A percentile compares a stretch with the other conserved stretches of the same genome.
These are phyloP conservation scores for Halcyon smyrnensis DNA, from an alignment of 2,797 vertebrate genomes.

Conservation along the genomic window DNA sequence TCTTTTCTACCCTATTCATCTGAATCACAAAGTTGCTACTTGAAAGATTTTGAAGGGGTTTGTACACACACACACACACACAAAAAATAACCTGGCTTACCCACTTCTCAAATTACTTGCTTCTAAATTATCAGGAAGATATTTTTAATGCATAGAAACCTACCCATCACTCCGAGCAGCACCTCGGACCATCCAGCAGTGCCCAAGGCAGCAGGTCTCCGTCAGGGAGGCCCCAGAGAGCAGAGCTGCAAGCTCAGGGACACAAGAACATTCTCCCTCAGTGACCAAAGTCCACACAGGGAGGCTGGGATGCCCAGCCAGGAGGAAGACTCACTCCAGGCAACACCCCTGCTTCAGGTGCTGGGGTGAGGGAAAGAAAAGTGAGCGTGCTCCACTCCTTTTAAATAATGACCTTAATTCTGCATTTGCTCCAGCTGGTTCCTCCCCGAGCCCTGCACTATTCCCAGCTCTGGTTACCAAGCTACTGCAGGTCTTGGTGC, in stretches of 20 bases:
- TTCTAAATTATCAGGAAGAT: accelerated
- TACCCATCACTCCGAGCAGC: accelerated
- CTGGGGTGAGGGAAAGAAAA: accelerated
- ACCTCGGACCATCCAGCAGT: accelerated
- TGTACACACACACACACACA: too few relatives aligned
- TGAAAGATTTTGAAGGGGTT: neutral
- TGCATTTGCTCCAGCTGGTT: neutral
- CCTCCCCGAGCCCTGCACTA: accelerated
- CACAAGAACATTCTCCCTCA: accelerated
- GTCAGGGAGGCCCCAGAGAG: accelerated
- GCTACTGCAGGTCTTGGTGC: accelerated
- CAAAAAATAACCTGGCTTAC: neutral
- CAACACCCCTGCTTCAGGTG: accelerated
- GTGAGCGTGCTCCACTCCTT: accelerated
- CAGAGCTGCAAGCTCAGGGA: accelerated
- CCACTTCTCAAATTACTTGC: accelerated
- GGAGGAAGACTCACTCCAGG: accelerated
- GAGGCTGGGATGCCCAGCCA: accelerated
- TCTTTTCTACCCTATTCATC: too few relatives aligned
- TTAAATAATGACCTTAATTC: neutral
- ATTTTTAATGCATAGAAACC: accelerated
- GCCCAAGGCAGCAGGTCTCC: neutral
- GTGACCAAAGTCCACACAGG: accelerated
- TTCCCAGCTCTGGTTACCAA: neutral
- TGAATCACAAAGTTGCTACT: accelerated